phyloP scores from a whole-genome alignment of 2,797 vertebrate genomes.

The Fistularia commersonii region DNA sequence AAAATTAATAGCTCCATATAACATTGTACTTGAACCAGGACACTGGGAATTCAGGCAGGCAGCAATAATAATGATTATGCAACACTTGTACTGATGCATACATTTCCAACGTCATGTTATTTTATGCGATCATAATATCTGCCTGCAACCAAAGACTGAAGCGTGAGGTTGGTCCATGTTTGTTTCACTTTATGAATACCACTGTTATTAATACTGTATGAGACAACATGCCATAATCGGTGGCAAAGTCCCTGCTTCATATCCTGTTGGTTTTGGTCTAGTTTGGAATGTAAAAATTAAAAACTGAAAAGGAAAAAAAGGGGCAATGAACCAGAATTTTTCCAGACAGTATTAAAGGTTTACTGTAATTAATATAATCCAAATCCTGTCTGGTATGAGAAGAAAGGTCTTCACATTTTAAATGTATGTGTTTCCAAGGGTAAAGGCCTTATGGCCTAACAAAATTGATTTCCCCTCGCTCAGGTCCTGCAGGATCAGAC shows the following conservation, averaged over 20 bases:
- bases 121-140: too few relatives aligned
- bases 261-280: too few relatives aligned
- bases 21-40: too few relatives aligned
- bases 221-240: neutral
- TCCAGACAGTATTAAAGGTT: constrained; percentile 10
- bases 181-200: neutral
- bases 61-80: too few relatives aligned
- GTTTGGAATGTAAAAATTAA: too few relatives aligned
- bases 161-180: too few relatives aligned
- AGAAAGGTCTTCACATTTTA: constrained; percentile 2
- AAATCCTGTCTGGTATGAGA: constrained; percentile 39
- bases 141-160: too few relatives aligned
- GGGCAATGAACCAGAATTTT: constrained; percentile 3
- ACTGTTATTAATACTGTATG: neutral
- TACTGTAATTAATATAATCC: constrained; percentile 27
- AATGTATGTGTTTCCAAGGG: constrained; percentile 11
- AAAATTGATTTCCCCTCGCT: constrained; percentile 49
- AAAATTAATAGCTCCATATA: too few relatives aligned
- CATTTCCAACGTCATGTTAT: neutral
- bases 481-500: constrained; percentile 20
- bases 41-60: too few relatives aligned
- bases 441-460: constrained; percentile 12
- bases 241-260: neutral
- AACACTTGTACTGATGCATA: neutral
- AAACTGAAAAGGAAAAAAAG: neutral